Percentiles rank a stretch among this genome's conserved stretches.
These are phyloP conservation scores for Triplophysa siluroides DNA, from an alignment of 2,113 vertebrate species.

Conservation along the genomic window DNA sequence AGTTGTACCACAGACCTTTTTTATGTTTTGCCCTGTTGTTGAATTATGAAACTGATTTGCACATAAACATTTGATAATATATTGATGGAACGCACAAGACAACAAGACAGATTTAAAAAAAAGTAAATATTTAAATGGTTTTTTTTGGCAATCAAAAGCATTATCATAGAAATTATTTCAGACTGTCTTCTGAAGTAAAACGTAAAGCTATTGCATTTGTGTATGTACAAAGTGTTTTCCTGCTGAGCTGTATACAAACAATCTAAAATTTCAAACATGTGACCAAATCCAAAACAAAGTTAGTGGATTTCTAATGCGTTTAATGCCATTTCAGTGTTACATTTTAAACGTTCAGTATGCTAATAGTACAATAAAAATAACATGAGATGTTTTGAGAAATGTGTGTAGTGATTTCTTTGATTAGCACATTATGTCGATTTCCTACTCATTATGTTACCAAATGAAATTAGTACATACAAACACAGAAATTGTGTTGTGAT, in stretches of 20 bases:
- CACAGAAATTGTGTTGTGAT: not conserved
- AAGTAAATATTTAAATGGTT: not conserved
- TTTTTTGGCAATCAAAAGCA: not conserved
- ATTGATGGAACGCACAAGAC: not conserved
- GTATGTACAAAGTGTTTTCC: slow-evolving; percentile 23
- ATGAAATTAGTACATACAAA: no score
- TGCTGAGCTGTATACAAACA: not conserved
- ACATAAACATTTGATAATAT: not conserved
- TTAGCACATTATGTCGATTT: not conserved
- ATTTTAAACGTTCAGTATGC: slow-evolving; percentile 18
- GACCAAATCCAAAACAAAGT: not conserved
- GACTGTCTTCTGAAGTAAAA: not conserved
- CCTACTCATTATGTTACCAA: not conserved
- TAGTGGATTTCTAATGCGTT: not conserved
- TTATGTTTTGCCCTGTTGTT: slow-evolving; percentile 53
- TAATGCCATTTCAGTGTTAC: slow-evolving; percentile 10
- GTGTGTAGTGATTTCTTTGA: not conserved
- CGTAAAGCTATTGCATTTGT: not conserved
- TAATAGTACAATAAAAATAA: slow-evolving; percentile 26
- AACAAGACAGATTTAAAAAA: not conserved
- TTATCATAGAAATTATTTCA: not conserved
- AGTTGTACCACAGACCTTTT: slow-evolving; percentile 41
- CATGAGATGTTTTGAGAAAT: not conserved
- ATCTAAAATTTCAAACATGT: not conserved
- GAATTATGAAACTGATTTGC: not conserved